Percentiles rank a stretch among this genome's conserved stretches.
phyloP scores from a whole-genome alignment of 2,888 invertebrate species.

The Brachyopa scutellaris region DNA sequence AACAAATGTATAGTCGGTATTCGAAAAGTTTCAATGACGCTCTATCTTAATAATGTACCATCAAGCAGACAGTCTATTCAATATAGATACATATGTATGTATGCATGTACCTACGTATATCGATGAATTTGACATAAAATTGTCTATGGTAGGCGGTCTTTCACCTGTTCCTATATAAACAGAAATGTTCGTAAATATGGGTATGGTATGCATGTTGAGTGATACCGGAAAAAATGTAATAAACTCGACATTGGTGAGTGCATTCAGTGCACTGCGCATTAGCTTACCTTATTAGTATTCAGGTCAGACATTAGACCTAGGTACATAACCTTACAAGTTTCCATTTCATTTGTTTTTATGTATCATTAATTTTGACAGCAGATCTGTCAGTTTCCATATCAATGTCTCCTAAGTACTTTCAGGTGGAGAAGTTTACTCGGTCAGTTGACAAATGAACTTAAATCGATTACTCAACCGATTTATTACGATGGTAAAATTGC shows the following conservation, averaged over 20 bases:
- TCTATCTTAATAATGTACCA: constrained; percentile 24
- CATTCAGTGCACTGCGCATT: constrained; percentile 17
- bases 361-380: background rate
- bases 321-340: background rate
- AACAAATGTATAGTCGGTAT: background rate
- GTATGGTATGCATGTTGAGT: background rate
- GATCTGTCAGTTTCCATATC: constrained; percentile 6
- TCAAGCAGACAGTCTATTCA: background rate
- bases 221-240: constrained; percentile 16
- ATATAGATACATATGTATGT: background rate
- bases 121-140: constrained; percentile 1
- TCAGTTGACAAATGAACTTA: background rate
- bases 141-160: background rate
- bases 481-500: background rate
- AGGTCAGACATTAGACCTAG: background rate
- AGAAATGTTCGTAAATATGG: background rate
- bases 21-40: constrained; percentile 4
- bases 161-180: background rate
- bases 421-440: background rate
- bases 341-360: constrained; percentile 9
- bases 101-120: background rate
- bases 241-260: background rate
- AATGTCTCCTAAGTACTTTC: background rate
- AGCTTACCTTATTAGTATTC: constrained; percentile 11
- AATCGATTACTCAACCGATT: constrained; percentile 7